A percentile compares a stretch with the other conserved stretches of the same genome.
These are phyloP conservation scores for Phoxinus phoxinus DNA, from an alignment of 2,113 vertebrate species.

Conservation along the genomic window DNA sequence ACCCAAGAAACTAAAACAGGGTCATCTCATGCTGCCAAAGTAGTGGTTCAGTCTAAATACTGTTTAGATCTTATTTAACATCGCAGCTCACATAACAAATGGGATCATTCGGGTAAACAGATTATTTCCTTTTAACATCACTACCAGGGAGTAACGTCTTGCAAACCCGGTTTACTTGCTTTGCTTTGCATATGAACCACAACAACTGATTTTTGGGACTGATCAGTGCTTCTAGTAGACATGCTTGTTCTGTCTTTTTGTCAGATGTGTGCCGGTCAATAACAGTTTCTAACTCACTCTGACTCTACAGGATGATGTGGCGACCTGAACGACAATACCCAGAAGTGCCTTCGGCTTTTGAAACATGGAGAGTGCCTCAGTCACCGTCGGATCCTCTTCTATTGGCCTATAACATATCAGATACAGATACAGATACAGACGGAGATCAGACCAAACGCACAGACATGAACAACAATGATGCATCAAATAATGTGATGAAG, in stretches of 20 bases:
- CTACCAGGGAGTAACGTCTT: too few species aligned
- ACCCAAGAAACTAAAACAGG: too few species aligned
- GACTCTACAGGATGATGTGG: constrained; percentile 80
- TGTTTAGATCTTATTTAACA: too few species aligned
- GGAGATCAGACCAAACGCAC: neutral
- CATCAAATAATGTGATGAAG: neutral
- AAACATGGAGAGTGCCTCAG: constrained; percentile 84
- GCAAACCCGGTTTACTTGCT: too few species aligned
- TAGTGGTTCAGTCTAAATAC: too few species aligned
- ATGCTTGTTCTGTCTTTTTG: neutral
- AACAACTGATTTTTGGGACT: too few species aligned
- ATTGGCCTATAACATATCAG: constrained; percentile 5
- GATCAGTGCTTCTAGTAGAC: too few species aligned
- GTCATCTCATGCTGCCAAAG: too few species aligned
- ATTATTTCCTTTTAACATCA: too few species aligned
- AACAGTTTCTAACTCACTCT: constrained; percentile 74
- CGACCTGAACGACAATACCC: constrained; percentile 86
- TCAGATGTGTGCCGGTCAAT: neutral
- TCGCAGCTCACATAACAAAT: too few species aligned
- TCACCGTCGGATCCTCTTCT: constrained; percentile 69
- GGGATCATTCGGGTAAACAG: too few species aligned
- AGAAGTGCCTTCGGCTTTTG: constrained; percentile 88
- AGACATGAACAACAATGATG: neutral
- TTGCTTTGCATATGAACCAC: too few species aligned
- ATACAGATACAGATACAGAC: neutral